Evolutionary conservation across 1,140 invertebrate genomes (phyloP).

Genomic region (Drosophila saltans): DNA sequence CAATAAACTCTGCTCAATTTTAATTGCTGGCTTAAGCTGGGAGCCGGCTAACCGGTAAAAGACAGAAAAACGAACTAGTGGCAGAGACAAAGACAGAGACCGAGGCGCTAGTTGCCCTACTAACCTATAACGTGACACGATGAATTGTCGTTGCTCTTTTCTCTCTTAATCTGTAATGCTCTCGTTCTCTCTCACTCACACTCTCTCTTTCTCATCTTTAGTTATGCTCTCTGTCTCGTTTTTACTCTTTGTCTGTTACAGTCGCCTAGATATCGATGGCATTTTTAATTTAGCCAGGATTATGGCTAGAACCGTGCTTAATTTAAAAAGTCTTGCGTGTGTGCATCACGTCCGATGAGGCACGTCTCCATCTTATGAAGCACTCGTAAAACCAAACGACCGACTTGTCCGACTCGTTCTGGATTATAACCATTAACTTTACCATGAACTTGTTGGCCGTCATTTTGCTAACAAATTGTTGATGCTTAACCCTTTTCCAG

Average conservation of each 20-base stretch:
- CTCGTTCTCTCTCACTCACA: neutral
- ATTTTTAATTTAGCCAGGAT: conserved; percentile 74
- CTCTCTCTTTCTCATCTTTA: conserved; percentile 1
- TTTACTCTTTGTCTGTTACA: conserved; percentile 3
- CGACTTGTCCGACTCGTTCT: conserved; percentile 56
- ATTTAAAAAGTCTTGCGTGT: conserved; percentile 51
- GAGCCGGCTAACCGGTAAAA: conserved; percentile 3
- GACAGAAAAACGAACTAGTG: neutral
- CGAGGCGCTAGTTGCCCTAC: conserved; percentile 43
- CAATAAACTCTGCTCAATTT: conserved; percentile 62
- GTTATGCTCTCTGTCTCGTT: neutral
- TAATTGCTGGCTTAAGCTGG: conserved; percentile 68
- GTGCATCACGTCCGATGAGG: conserved; percentile 59
- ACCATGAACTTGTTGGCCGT: conserved; percentile 63
- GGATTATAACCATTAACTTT: conserved; percentile 79
- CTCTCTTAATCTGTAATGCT: conserved; percentile 19
- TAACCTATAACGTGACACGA: conserved; percentile 54
- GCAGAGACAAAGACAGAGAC: neutral
- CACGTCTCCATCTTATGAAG: conserved; percentile 76
- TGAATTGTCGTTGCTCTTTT: neutral
- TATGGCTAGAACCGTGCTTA: conserved; percentile 60
- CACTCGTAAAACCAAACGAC: conserved; percentile 79
- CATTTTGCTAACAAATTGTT: conserved; percentile 76
- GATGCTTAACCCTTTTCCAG: conserved; percentile 67
- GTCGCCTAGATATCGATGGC: conserved; percentile 26